phyloP scores from a whole-genome alignment of 2,888 invertebrate genomes.

The Metellina segmentata region DNA sequence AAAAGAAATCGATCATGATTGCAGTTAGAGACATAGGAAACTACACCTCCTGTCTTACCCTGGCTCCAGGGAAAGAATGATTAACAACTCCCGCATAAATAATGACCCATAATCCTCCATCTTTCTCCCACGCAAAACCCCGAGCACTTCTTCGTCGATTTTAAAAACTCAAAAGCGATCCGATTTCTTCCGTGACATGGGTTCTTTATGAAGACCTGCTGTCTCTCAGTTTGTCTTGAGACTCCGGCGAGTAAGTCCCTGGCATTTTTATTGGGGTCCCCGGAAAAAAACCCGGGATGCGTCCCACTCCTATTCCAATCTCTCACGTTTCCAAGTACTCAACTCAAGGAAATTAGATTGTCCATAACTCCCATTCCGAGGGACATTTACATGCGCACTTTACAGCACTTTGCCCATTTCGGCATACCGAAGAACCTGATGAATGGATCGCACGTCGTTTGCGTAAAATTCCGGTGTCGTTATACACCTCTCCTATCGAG shows the following conservation, averaged over 20 bases:
- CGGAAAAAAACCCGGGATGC: slow-evolving; percentile 15
- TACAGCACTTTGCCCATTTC: slow-evolving; percentile 60
- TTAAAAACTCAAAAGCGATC: slow-evolving; percentile 14
- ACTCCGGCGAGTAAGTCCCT: not conserved
- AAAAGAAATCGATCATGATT: too few relatives aligned
- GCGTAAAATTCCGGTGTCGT: slow-evolving; percentile 73
- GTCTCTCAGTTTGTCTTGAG: not conserved
- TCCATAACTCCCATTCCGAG: slow-evolving; percentile 71
- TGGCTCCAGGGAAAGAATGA: too few relatives aligned
- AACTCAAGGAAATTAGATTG: slow-evolving; percentile 74
- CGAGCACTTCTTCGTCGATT: not conserved
- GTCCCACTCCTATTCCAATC: slow-evolving; percentile 50
- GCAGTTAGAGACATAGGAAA: too few relatives aligned
- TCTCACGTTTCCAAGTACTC: slow-evolving; percentile 65
- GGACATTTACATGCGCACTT: slow-evolving; percentile 71
- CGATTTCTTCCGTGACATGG: not conserved
- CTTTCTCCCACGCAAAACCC: too few relatives aligned
- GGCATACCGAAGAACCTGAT: slow-evolving; percentile 52
- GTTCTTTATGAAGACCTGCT: not conserved
- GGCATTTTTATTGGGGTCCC: slow-evolving; percentile 52
- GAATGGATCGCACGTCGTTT: slow-evolving; percentile 73
- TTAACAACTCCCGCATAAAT: too few relatives aligned
- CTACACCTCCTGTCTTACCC: too few relatives aligned
- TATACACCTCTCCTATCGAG: slow-evolving; percentile 53
- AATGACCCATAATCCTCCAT: too few relatives aligned